Evolutionary conservation across 2,888 invertebrate genomes (phyloP), one percentile per base, ranked within the genome.

Genomic region (Sinhomidia bicolor): DNA sequence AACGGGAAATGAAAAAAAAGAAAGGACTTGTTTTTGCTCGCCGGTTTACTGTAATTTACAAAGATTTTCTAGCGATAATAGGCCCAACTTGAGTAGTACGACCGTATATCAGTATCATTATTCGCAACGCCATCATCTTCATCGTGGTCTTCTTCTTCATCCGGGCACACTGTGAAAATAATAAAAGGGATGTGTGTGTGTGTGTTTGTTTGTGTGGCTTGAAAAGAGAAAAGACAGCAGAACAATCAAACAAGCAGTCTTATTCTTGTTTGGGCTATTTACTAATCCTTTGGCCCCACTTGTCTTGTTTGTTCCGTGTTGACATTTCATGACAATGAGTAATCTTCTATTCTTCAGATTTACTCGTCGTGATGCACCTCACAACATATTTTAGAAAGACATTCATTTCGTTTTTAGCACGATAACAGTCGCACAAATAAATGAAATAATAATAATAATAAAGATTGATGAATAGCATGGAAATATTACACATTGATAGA

Each of bases 301-400:
- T 85, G 85, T 85, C 85, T 44, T 47, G 41, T 47, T 62, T 62
- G 81, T 83, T 47, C 71, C 20, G 44, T 71, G 71, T 32, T 87
- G 87, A 87, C 87, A 87, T 81, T 81, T 87, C 82, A 60, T 87
- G 87, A 87, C 87, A 87, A 87, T 87, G 87, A 87, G 87, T 87
- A 87, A 87, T 87, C 65, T 74, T 82, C 71, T 20, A 41, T 51
- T 68, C 57, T 60, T 29, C 62, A 20, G 26, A 47, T 12, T 71
- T 9, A n/a, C n/a, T n/a, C n/a, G n/a, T n/a, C n/a, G n/a, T n/a
- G n/a, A n/a, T n/a, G n/a, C n/a, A n/a, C n/a, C n/a, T n/a, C n/a
- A n/a, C n/a, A n/a, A n/a, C n/a, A n/a, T n/a, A n/a, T n/a, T n/a
- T n/a, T n/a, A n/a, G n/a, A n/a, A n/a, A n/a, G n/a, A n/a, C n/a